phyloP scores from a whole-genome alignment of 2,888 invertebrate genomes.

The Parochlus steinenii region DNA sequence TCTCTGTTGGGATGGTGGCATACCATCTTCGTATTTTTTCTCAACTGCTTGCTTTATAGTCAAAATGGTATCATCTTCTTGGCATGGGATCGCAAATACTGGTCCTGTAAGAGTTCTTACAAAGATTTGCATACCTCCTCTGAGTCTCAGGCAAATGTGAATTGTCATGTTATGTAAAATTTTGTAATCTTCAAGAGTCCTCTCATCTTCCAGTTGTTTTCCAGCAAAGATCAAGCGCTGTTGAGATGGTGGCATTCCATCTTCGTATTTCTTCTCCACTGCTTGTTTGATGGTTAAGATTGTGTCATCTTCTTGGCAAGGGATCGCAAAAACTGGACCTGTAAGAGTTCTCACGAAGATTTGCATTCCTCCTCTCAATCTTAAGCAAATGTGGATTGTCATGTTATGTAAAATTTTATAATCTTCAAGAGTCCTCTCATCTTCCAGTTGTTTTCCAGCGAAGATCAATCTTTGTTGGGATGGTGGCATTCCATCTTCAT shows the following conservation, averaged over 20 bases:
- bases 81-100: slow-evolving; percentile 39
- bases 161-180: slow-evolving; percentile 40
- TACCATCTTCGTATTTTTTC: slow-evolving; percentile 36
- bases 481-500: slow-evolving; percentile 38
- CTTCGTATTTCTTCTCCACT: slow-evolving; percentile 21
- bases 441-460: slow-evolving; percentile 39
- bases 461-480: slow-evolving; percentile 38
- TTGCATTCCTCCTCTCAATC: slow-evolving; percentile 30
- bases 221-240: slow-evolving; percentile 39
- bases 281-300: slow-evolving; percentile 34
- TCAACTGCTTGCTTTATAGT: slow-evolving; percentile 42
- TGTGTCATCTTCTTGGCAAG: too few species aligned
- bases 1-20: slow-evolving; percentile 41
- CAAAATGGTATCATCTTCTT: slow-evolving; percentile 42
- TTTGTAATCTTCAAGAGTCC: slow-evolving; percentile 40
- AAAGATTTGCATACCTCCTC: slow-evolving; percentile 51
- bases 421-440: slow-evolving; percentile 37
- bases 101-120: slow-evolving; percentile 41
- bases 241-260: slow-evolving; percentile 38
- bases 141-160: slow-evolving; percentile 34
- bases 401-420: slow-evolving; percentile 42
- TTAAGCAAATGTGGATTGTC: slow-evolving; percentile 34
- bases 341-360: slow-evolving; percentile 33
- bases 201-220: slow-evolving; percentile 39
- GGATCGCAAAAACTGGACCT: too few species aligned